phyloP scores from a whole-genome alignment of 2,113 vertebrate species.

The Rhea americana region DNA sequence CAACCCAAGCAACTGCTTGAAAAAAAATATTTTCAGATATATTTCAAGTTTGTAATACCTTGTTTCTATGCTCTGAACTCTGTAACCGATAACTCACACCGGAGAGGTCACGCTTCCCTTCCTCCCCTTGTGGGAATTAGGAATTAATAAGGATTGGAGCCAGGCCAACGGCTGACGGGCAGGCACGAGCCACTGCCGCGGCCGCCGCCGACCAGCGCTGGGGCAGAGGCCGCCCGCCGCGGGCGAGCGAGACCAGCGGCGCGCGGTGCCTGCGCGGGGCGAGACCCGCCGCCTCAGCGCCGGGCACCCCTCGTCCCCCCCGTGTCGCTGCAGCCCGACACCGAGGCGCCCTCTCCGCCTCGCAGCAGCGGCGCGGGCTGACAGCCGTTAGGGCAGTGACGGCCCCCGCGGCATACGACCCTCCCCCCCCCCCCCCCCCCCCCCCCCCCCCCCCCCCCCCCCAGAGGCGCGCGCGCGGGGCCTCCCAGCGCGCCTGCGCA shows the following conservation, averaged over 20 bases:
- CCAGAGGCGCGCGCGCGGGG: too few relatives aligned
- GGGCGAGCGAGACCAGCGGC: rapidly evolving
- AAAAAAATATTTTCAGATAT: rapidly evolving
- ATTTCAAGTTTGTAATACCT: rapidly evolving
- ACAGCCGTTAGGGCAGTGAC: too few relatives aligned
- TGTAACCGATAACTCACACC: rapidly evolving
- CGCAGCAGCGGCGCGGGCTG: too few relatives aligned
- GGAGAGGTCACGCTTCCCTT: rapidly evolving
- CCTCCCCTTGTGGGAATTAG: rapidly evolving
- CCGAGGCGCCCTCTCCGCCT: rapidly evolving
- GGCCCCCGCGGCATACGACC: too few relatives aligned
- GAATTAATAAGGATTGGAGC: rapidly evolving
- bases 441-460: too few relatives aligned
- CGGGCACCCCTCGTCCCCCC: too few relatives aligned
- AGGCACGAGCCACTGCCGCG: rapidly evolving
- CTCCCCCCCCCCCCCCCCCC: too few relatives aligned
- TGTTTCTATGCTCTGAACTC: rapidly evolving
- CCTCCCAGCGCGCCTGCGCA: background rate
- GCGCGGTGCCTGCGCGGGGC: too few relatives aligned
- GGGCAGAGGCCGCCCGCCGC: too few relatives aligned
- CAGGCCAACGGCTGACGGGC: rapidly evolving
- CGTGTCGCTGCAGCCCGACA: background rate
- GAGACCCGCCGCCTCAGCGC: rapidly evolving
- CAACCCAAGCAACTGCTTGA: rapidly evolving
- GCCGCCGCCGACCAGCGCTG: too few relatives aligned